Base-by-base conservation (phyloP, 2,888 invertebrate genomes). In the Dasysyrphus albostriatus region DNA sequence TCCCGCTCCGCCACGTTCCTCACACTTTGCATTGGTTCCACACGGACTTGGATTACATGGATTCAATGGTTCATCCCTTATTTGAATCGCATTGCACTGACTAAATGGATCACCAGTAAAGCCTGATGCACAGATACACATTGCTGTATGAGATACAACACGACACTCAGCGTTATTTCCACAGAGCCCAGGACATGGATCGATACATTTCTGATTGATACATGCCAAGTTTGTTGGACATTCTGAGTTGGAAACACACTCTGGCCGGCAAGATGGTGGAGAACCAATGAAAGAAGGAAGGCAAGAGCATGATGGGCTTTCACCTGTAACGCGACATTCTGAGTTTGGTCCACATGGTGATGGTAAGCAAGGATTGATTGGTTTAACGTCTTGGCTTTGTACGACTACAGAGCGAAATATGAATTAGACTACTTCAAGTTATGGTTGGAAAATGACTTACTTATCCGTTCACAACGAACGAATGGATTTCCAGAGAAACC, bases 261-360 rank as follows among this genome's bases (percentile, higher is more conserved):
- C 95, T 0, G 95, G 95, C 77, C 94, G 92, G 89, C 95, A 95
- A 88, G 94, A 94, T 14, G 96, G 95, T 44, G 96, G 95, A 56
- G 93, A 92, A 32, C 95, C 95, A 39, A 94, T 92, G 90, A 94
- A 96, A 73, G 93, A 93, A 3, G 93, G 90, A 47, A 94, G 90
- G 89, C 95, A 95, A 12, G 94, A 93, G 89, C 95, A 95, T 2
- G 94, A 93, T 3, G 92, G 92, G 2, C 92, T 90, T 49, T 92
- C 91, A 44, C 92, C 92, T 19, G 92, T 92, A 0, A 90, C 89
- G 82, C 93, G 90, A 89, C 97, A 97, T 89, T 95, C 93, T 12
- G 96, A 94, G 89, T 96, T 96, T 5, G 95, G 93, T 47, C 97
- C 97, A 92, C 97, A 97, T 54, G 96, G 96, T 42, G 94, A 94